A percentile compares a stretch with the other conserved stretches of the same genome.
phyloP scores from a whole-genome alignment of 2,113 vertebrate genomes.

The Leucopsar rothschildi region DNA sequence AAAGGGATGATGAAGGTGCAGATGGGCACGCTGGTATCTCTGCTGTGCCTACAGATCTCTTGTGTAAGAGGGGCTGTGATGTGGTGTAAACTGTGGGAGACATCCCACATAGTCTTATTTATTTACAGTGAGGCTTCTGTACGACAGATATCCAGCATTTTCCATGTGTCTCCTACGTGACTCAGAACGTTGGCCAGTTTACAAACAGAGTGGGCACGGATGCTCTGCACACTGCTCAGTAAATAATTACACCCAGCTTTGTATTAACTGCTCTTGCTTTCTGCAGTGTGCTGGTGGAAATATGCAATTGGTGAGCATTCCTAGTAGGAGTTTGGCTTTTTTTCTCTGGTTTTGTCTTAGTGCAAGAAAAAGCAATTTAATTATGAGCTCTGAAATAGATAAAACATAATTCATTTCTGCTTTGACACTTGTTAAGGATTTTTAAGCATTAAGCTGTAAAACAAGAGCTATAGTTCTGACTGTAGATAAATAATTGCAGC shows the following conservation, averaged over 20 bases:
- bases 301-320: neutral
- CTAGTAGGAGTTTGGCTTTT: neutral
- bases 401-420: neutral
- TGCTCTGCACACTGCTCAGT: neutral
- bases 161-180: neutral
- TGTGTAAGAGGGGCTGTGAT: neutral
- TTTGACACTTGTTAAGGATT: conserved; percentile 20
- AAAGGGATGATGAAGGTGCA: neutral
- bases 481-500: neutral
- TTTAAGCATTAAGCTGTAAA: conserved; percentile 33
- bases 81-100: neutral
- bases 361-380: neutral
- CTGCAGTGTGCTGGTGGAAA: neutral
- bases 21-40: neutral
- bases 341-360: neutral
- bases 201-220: neutral
- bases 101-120: neutral
- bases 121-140: neutral
- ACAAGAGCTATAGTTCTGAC: neutral
- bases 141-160: neutral
- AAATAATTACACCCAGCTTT: neutral
- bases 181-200: neutral
- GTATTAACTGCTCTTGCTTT: neutral
- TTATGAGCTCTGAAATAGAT: neutral
- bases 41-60: neutral